phyloP scores from a whole-genome alignment of 2,113 vertebrate genomes.

The Barnardius zonarius region DNA sequence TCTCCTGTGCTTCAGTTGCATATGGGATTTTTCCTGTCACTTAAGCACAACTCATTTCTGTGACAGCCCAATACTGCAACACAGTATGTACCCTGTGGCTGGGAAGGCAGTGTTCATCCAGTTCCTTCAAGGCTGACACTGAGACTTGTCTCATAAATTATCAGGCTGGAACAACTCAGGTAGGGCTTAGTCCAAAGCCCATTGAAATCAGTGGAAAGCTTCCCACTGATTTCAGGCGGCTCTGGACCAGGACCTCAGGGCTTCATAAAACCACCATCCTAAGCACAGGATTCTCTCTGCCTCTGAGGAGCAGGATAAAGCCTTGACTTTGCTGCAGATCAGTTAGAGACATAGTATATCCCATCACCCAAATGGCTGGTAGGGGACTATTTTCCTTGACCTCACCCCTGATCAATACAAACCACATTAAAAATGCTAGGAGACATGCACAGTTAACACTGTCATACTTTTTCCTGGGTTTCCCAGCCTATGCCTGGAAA shows the following conservation, averaged over 20 bases:
- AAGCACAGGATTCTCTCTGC: not conserved
- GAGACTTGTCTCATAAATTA: not conserved
- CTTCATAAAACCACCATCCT: not conserved
- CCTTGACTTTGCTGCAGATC: not conserved
- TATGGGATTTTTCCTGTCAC: not conserved
- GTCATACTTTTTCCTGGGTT: not conserved
- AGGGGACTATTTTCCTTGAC: not conserved
- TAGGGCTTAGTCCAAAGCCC: not conserved
- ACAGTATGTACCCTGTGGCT: not conserved
- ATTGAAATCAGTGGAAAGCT: not conserved
- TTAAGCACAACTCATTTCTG: not conserved
- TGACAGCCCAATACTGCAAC: not conserved
- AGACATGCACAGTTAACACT: not conserved
- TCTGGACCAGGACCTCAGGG: not conserved
- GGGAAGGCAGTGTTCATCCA: not conserved
- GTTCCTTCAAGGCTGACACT: not conserved
- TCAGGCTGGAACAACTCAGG: not conserved
- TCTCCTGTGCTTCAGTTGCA: not conserved
- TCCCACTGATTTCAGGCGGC: not conserved
- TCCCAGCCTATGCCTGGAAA: not conserved
- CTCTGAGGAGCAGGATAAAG: not conserved
- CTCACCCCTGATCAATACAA: not conserved
- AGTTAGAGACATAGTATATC: not conserved
- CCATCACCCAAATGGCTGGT: not conserved
- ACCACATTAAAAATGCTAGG: not conserved